Evolutionary conservation across 2,113 vertebrate genomes (phyloP), one percentile per base, ranked within the genome.

Genomic region (Otus sunia): DNA sequence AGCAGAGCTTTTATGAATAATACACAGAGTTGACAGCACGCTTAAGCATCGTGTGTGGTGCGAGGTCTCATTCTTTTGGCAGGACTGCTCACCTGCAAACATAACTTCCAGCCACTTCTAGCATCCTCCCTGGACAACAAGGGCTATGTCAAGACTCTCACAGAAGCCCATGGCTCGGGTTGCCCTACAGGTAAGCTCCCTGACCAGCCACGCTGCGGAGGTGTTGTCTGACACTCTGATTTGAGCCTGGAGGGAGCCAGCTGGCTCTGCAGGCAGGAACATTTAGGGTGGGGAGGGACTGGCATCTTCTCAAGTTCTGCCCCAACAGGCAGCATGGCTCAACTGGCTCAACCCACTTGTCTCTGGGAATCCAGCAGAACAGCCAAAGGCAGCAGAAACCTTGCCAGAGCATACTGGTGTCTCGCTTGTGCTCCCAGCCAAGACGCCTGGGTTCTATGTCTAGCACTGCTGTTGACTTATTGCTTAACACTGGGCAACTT

Each of bases 381-480:
- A 93, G 92, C 96, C 94, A 94, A 95, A 93, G 87, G 87, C 93
- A 94, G 92, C 84, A 58, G 62, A 76, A 94, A 36, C 58, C 58
- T 73, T 86, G 93, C 93, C 94, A 96, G 86, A 91, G 36, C 60
- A 4, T 3, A 7, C 66, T 78, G 89, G 76, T 95, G 89, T 55
- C 86, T 95, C 2, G 0, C 63, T 86, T 6, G 50, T 2, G 2
- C 29, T 63, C 75, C 90, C 50, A 75, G 95, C 93, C 94, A 94
- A 39, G 67, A 12, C 0, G 12, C 71, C 59, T 74, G 66, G 34
- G 76, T 29, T 87, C 75, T 83, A 11, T 1, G 15, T 34, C 91
- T 94, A 67, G 26, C 4, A 1, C 56, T 72, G 87, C 62, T 75
- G 36, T 32, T 87, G 84, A 19, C 69, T 94, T 58, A 12, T 19